Percentiles rank a stretch among this genome's conserved stretches.
Conservation (phyloP, 2,113 vertebrate species). For the Tinamus guttatus region DNA sequence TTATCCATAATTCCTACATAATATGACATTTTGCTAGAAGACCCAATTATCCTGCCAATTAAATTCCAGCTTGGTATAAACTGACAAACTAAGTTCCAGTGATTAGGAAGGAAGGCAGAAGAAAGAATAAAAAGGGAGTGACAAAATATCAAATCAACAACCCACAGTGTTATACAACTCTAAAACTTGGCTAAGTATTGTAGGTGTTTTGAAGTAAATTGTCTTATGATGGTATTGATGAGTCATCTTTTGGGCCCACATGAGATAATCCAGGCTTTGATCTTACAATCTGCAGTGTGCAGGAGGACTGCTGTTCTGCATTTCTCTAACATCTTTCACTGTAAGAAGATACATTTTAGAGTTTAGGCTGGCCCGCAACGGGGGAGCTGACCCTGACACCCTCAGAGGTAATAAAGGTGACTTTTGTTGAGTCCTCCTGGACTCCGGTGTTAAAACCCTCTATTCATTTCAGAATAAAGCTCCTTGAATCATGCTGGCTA, state of each 20-base stretch:
- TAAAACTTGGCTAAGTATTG: constrained; percentile 60
- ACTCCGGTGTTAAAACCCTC: rapidly evolving
- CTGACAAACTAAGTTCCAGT: constrained; percentile 51
- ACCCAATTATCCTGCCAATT: constrained; percentile 60
- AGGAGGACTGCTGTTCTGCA: not conserved
- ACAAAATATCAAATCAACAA: constrained; percentile 69
- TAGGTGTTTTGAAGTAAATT: constrained; percentile 68
- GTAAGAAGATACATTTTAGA: rapidly evolving
- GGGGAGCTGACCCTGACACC: not conserved
- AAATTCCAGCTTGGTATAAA: constrained; percentile 63
- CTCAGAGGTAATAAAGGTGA: rapidly evolving
- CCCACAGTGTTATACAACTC: constrained; percentile 64
- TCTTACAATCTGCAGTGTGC: not conserved
- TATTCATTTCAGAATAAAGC: not conserved
- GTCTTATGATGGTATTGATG: constrained; percentile 53
- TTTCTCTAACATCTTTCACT: not conserved
- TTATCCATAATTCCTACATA: constrained; percentile 48
- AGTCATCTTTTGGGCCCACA: constrained; percentile 39
- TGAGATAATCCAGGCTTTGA: constrained; percentile 48
- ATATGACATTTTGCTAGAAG: constrained; percentile 52
- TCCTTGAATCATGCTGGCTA: not conserved
- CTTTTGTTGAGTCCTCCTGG: not conserved
- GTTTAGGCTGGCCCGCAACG: not conserved
- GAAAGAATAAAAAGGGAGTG: constrained; percentile 56
- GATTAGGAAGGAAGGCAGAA: constrained; percentile 46